Percentiles rank a stretch among this genome's conserved stretches.
These are phyloP conservation scores for Siniperca knerii DNA, from an alignment of 2,113 vertebrate genomes.

Conservation along the genomic window DNA sequence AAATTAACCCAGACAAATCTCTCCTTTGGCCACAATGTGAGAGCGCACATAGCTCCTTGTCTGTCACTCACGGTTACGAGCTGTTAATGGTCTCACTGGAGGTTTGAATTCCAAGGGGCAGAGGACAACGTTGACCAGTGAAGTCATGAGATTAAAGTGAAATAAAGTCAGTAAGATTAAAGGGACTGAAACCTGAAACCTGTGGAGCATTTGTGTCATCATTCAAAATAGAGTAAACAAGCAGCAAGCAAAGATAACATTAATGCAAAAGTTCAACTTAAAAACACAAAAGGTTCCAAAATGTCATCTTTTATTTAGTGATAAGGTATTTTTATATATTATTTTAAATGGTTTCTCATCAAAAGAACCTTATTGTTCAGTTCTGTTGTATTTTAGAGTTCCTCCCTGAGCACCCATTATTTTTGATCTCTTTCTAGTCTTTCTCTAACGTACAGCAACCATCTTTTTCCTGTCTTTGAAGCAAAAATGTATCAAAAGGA, in stretches of 20 bases:
- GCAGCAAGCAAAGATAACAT: background rate
- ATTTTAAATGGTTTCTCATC: background rate
- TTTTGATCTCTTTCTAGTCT: background rate
- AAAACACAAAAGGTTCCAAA: background rate
- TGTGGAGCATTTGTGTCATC: conserved; percentile 25
- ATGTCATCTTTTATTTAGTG: background rate
- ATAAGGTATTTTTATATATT: background rate
- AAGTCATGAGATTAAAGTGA: conserved; percentile 37
- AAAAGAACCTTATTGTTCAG: background rate
- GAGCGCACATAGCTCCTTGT: conserved; percentile 38
- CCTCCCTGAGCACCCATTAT: too few species aligned
- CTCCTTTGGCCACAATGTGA: conserved; percentile 27
- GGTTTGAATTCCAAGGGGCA: conserved; percentile 37
- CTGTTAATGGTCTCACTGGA: conserved; percentile 45
- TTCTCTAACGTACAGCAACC: background rate
- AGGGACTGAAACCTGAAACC: conserved; percentile 34
- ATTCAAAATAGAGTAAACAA: conserved; percentile 32
- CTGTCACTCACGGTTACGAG: conserved; percentile 40
- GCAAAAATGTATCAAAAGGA: background rate
- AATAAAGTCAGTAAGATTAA: conserved; percentile 27
- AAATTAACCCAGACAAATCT: conserved; percentile 66
- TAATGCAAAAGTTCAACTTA: background rate
- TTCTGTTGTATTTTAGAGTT: background rate
- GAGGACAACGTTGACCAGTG: conserved; percentile 21
- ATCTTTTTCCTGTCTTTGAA: background rate